Base-by-base conservation (phyloP, 2,113 vertebrate genomes). In the Nymphicus hollandicus region DNA sequence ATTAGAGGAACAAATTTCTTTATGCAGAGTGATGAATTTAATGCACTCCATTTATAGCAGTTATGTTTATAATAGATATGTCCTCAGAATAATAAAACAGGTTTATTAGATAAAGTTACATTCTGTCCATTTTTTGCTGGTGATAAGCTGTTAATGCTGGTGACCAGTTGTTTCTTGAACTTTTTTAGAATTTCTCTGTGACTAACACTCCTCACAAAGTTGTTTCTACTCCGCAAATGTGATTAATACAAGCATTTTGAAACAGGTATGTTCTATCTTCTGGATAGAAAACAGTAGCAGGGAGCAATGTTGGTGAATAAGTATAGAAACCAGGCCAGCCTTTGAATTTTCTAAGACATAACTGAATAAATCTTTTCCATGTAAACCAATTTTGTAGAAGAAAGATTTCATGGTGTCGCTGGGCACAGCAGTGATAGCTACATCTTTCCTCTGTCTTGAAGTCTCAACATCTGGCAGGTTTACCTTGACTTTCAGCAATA, bases 71-170 rank as follows among this genome's bases (percentile, higher is more conserved):
- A 86, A 55, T 39, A 83, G 29, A 31, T 39, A 52, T 27, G 4
- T 71, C 61, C 58, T 84, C 80, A 83, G 89, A 93, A 94, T 89
- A 94, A 88, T 80, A 92, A 83, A 97, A 81, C 28, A 95, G 79
- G 60, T 90, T 96, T 97, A 91, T 93, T 89, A 95, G 95, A 89
- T 85, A 79, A 92, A 97, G 81, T 85, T 97, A 93, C 73, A 79
- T 81, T 89, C 87, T 96, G 89, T 91, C 85, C 73, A 61, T 74
- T 93, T 96, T 93, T 93, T 90, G 28, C 71, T 96, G 71, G 44
- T 93, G 84, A 92, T 95, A 88, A 82, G 50, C 87, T 96, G 73
- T 94, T 24, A 87, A 94, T 61, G 76, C 33, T 58, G 56, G 33
- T 58, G 22, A 58, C 33, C 33, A 58, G 56, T n/a, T 58, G 93